A percentile compares a stretch with the other conserved stretches of the same genome.
Conservation (phyloP, 2,888 invertebrate species). For the Phalangium opilio region DNA sequence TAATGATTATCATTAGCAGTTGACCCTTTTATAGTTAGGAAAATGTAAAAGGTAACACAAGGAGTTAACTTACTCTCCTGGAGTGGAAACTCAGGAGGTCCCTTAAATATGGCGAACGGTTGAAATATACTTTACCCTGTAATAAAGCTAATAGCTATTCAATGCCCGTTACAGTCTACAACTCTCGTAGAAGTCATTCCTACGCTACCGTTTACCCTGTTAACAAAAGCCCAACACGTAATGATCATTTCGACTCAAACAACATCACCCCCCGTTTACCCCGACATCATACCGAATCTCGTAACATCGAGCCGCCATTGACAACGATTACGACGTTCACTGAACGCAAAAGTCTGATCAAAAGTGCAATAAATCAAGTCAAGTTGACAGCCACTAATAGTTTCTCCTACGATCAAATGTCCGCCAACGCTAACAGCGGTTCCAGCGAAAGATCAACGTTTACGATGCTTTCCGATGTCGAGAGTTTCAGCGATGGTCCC, state of each 20-base stretch:
- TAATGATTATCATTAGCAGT: no score
- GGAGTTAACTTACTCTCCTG: no score
- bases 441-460: constrained; percentile 12
- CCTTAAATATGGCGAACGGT: no score
- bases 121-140: no score
- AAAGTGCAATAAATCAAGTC: not conserved
- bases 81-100: no score
- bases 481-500: constrained; percentile 2
- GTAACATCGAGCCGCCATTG: not conserved
- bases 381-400: constrained; percentile 1
- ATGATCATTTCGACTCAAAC: no score
- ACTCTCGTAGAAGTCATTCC: constrained; percentile 43
- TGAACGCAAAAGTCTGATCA: not conserved
- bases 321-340: not conserved
- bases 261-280: not conserved
- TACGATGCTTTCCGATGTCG: constrained; percentile 10
- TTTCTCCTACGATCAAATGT: constrained; percentile 10
- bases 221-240: no score
- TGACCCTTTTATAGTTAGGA: no score
- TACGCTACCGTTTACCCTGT: constrained; percentile 39
- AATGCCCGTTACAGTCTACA: constrained; percentile 42
- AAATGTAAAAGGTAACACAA: no score
- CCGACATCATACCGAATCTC: not conserved
- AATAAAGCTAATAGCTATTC: no score
- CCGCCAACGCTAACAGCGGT: constrained; percentile 7